phyloP scores from a whole-genome alignment of 2,888 invertebrate genomes.

The Napeogenes inachia region DNA sequence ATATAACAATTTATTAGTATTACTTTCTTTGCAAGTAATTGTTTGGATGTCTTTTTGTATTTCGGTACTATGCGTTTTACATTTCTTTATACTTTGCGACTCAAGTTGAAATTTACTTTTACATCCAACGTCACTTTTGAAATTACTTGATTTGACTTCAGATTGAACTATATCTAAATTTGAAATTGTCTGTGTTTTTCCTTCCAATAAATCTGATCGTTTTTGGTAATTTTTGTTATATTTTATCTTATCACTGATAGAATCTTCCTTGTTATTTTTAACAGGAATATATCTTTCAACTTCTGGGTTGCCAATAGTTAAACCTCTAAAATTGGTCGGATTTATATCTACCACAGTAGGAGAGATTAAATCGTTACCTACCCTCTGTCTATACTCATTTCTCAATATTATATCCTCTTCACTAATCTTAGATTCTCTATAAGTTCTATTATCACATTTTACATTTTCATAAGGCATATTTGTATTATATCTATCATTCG shows the following conservation, averaged over 20 bases:
- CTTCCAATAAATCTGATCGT: too few species aligned
- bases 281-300: neutral
- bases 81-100: too few species aligned
- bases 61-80: too few species aligned
- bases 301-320: constrained; percentile 44
- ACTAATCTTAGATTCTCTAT: constrained; percentile 30
- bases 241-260: too few species aligned
- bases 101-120: too few species aligned
- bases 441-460: constrained; percentile 19
- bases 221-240: too few species aligned
- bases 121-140: too few species aligned
- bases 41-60: neutral
- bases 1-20: too few species aligned
- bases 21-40: neutral
- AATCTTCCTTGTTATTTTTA: constrained; percentile 3
- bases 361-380: constrained; percentile 42
- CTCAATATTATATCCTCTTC: constrained; percentile 45
- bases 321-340: constrained; percentile 53
- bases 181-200: too few species aligned
- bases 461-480: constrained; percentile 5
- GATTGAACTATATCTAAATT: too few species aligned
- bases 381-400: constrained; percentile 40
- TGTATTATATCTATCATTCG: neutral
- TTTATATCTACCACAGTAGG: constrained; percentile 43
- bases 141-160: too few species aligned